Evolutionary conservation across 1,140 invertebrate genomes (phyloP), one percentile per base, ranked within the genome.

Genomic region (Dryas iulia): DNA sequence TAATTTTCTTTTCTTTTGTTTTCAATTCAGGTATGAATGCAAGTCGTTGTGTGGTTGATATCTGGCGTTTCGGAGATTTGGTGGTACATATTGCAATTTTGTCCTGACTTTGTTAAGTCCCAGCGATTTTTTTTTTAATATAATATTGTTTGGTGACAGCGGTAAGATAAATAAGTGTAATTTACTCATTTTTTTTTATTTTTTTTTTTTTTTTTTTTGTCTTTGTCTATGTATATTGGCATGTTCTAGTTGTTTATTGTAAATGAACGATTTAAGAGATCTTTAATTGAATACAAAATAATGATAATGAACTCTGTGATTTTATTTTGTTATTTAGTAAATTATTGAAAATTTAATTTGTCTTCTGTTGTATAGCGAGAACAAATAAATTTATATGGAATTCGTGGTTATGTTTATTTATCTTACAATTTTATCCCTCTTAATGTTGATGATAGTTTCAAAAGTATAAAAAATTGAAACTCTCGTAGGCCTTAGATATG

Each of bases 31-130:
- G 87, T 90, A 90, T 89, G 87, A 90, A 74, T 90, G 87, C 83
- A 87, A 79, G 71, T 84, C 87, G 54, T 86, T 90, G 74, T 90
- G 87, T 89, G 87, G 85, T 86, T 90, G 86, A 88, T 77, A 63
- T 63, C 26, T 67, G 77, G 58, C 73, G 76, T 72, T 68, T 78
- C 74, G 74, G 76, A 74, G 69, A 75, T 75, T 70, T 61, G 77
- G 68, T 81, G 74, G n/a, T n/a, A n/a, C n/a, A 74, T 86, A 86
- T 88, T 86, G 81, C 83, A 87, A 86, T 89, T 84, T 73, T 81
- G 82, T 86, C 76, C 73, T 70, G 60, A 61, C 47, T 47, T 47
- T 47, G 14, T 47, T 47, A 47, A 47, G 14, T 47, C 14, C 2
- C 18, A 14, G 39, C 7, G 7, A 18, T 47, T 47, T 5, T 18